phyloP scores from a whole-genome alignment of 2,113 vertebrate genomes.

The Melanotaenia duboulayi region DNA sequence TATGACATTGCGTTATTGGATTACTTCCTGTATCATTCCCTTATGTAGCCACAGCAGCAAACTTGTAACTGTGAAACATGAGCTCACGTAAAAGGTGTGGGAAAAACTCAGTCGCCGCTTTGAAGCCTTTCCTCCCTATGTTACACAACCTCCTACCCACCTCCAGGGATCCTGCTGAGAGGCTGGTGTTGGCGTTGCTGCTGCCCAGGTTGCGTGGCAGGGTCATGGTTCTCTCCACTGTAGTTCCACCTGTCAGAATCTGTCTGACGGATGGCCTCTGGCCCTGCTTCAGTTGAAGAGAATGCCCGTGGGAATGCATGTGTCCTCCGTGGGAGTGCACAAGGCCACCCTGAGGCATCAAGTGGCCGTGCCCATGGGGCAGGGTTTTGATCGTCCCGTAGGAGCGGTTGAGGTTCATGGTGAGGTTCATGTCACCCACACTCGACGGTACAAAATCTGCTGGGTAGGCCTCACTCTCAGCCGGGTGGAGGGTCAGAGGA shows the following conservation, averaged over 20 bases:
- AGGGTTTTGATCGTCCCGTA: slow-evolving; percentile 92
- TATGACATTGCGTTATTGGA: slow-evolving; percentile 6
- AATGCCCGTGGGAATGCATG: slow-evolving; percentile 84
- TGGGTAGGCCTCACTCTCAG: slow-evolving; percentile 89
- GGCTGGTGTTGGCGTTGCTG: slow-evolving; percentile 86
- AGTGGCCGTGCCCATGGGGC: slow-evolving; percentile 75
- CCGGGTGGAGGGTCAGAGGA: slow-evolving; percentile 83
- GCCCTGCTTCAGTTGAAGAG: slow-evolving; percentile 90
- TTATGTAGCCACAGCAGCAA: not conserved
- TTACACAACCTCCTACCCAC: slow-evolving; percentile 82
- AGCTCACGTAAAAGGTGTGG: slow-evolving; percentile 9
- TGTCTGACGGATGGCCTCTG: slow-evolving; percentile 91
- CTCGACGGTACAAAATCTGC: slow-evolving; percentile 89
- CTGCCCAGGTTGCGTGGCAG: slow-evolving; percentile 97
- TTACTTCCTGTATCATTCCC: not conserved
- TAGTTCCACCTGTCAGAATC: slow-evolving; percentile 89
- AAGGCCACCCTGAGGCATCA: slow-evolving; percentile 69
- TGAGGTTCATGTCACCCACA: slow-evolving; percentile 84
- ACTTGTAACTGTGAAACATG: slow-evolving; percentile 15
- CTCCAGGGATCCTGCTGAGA: slow-evolving; percentile 96
- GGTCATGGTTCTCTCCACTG: slow-evolving; percentile 94
- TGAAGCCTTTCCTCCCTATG: slow-evolving; percentile 14
- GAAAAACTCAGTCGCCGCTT: slow-evolving; percentile 3
- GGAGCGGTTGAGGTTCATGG: slow-evolving; percentile 90
- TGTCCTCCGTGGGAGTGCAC: slow-evolving; percentile 77